phyloP scores from a whole-genome alignment of 2,888 invertebrate genomes.

The Protophormia terraenovae region DNA sequence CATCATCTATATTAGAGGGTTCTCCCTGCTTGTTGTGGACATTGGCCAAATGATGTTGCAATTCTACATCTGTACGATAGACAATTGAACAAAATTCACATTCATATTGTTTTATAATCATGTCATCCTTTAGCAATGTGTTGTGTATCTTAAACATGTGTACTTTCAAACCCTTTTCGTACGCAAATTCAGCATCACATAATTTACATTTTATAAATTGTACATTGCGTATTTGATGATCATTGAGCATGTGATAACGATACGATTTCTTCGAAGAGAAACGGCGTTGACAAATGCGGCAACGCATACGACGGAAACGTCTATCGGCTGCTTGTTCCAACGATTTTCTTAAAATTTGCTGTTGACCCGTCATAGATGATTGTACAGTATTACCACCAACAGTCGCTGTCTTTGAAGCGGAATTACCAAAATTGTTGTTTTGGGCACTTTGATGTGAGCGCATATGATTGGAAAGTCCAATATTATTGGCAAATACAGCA shows the following conservation, averaged over 20 bases:
- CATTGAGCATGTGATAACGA: slow-evolving; percentile 80
- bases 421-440: slow-evolving; percentile 69
- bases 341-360: slow-evolving; percentile 77
- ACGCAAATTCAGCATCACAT: slow-evolving; percentile 81
- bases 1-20: slow-evolving; percentile 69
- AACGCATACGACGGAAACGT: slow-evolving; percentile 80
- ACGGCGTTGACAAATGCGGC: slow-evolving; percentile 80
- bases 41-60: slow-evolving; percentile 78
- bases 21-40: slow-evolving; percentile 79
- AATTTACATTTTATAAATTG: slow-evolving; percentile 80
- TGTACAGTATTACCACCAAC: slow-evolving; percentile 40
- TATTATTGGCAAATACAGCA: slow-evolving; percentile 79
- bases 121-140: slow-evolving; percentile 77
- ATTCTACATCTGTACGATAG: slow-evolving; percentile 78
- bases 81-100: slow-evolving; percentile 81
- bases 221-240: slow-evolving; percentile 80
- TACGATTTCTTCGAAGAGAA: slow-evolving; percentile 81
- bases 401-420: slow-evolving; percentile 63
- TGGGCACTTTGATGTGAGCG: slow-evolving; percentile 78
- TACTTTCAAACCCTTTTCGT: slow-evolving; percentile 81
- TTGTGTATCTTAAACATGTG: slow-evolving; percentile 81
- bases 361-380: slow-evolving; percentile 67
- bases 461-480: slow-evolving; percentile 81
- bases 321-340: slow-evolving; percentile 78
- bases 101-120: slow-evolving; percentile 80